A percentile compares a stretch with the other conserved stretches of the same genome.
phyloP scores from a whole-genome alignment of 2,888 invertebrate genomes.

The Chaitophorus viminalis region DNA sequence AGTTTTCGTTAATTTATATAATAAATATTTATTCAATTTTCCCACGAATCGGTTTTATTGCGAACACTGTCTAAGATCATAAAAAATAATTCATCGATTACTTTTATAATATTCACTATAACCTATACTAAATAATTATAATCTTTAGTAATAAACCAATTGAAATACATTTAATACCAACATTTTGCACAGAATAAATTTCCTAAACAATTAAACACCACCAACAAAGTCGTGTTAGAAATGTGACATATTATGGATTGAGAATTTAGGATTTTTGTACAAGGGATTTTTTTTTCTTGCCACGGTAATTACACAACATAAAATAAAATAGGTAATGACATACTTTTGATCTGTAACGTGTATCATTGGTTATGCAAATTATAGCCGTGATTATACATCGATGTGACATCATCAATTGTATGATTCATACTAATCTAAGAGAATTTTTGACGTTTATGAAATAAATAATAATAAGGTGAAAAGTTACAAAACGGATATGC shows the following conservation, averaged over 20 bases:
- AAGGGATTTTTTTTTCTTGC: not conserved
- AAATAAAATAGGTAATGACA: not conserved
- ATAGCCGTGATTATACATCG: not conserved
- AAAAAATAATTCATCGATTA: not conserved
- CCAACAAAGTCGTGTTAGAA: not conserved
- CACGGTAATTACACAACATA: not conserved
- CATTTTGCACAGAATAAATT: not conserved
- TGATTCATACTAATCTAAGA: conserved; percentile 3
- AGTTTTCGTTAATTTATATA: not conserved
- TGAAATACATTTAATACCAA: not conserved
- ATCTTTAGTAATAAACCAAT: not conserved
- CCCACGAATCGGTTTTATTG: not conserved
- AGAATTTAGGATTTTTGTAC: not conserved
- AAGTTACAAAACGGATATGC: conserved; percentile 16
- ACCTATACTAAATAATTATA: no score
- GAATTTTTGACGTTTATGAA: conserved; percentile 10
- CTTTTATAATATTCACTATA: not conserved
- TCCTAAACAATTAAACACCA: not conserved
- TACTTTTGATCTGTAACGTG: not conserved
- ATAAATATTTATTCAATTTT: not conserved
- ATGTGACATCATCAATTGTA: conserved; percentile 34
- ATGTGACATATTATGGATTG: not conserved
- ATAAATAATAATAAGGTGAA: conserved; percentile 15
- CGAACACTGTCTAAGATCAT: not conserved
- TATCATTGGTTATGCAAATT: conserved; percentile 20